A percentile compares a stretch with the other conserved stretches of the same genome.
Conservation (phyloP, 1,140 invertebrate species). For the Dendroctonus valens region DNA sequence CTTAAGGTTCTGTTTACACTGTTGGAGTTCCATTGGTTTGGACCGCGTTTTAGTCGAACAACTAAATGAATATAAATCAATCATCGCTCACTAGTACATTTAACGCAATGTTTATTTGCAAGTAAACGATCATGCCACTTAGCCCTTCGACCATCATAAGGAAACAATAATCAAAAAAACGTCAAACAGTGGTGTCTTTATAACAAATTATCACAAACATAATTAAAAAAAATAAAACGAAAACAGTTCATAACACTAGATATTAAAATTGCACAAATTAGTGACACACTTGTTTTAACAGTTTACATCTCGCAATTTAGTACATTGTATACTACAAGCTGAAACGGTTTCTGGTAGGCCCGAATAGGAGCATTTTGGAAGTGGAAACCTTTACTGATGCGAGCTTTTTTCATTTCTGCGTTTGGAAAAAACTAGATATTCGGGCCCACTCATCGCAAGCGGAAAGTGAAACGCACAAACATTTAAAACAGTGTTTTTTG, state of each 20-base stretch:
- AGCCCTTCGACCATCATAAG: neutral
- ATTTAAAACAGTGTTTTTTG: conserved; percentile 50
- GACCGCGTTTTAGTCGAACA: conserved; percentile 39
- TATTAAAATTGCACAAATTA: conserved; percentile 44
- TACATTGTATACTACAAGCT: conserved; percentile 36
- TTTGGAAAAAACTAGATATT: conserved; percentile 24
- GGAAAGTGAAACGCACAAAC: conserved; percentile 50
- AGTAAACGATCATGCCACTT: conserved; percentile 24
- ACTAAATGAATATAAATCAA: too few relatives aligned
- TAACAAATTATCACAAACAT: conserved; percentile 46
- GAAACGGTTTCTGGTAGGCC: conserved; percentile 19
- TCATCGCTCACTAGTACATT: too few relatives aligned
- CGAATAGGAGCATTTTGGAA: neutral
- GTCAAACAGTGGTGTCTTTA: conserved; percentile 40
- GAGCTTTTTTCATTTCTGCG: conserved; percentile 3
- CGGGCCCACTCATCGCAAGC: conserved; percentile 38
- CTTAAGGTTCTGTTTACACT: conserved; percentile 43
- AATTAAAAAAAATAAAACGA: conserved; percentile 33
- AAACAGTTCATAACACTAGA: conserved; percentile 37
- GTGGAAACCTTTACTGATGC: neutral
- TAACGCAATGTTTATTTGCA: neutral
- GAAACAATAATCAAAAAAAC: conserved; percentile 26
- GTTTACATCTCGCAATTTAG: conserved; percentile 34
- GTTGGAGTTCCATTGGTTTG: conserved; percentile 42
- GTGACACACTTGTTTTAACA: conserved; percentile 41